phyloP scores from a whole-genome alignment of 2,888 invertebrate species.

The Ellobium chinense region DNA sequence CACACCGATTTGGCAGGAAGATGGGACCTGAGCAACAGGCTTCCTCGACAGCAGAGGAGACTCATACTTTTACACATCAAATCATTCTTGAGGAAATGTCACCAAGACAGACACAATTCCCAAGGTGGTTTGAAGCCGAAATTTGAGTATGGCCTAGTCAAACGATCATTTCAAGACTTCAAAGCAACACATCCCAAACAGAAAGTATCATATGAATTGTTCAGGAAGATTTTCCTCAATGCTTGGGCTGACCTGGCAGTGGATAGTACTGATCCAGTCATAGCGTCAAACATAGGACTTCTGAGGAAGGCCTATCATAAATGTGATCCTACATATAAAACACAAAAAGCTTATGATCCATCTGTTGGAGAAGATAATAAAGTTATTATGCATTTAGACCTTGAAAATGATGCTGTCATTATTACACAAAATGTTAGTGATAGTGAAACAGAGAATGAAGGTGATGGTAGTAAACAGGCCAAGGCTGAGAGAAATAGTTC shows the following conservation, averaged over 20 bases:
- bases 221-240: neutral
- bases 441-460: neutral
- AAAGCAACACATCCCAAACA: neutral
- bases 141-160: constrained; percentile 3
- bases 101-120: neutral
- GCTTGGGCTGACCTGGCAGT: neutral
- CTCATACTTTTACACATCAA: constrained; percentile 2
- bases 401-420: constrained; percentile 9
- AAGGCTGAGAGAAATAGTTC: neutral
- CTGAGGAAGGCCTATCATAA: neutral
- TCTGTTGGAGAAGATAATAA: neutral
- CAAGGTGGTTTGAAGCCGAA: neutral
- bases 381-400: constrained; percentile 9
- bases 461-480: neutral
- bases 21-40: neutral
- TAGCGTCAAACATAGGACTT: neutral
- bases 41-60: neutral
- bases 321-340: neutral
- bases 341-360: neutral
- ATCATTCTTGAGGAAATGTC: constrained; percentile 10
- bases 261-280: neutral
- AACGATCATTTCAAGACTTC: neutral
- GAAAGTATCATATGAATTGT: neutral
- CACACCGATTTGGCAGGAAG: neutral
- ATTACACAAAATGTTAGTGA: constrained; percentile 4